Conservation (phyloP, 2,888 invertebrate species). For the Amphimallon solstitiale region DNA sequence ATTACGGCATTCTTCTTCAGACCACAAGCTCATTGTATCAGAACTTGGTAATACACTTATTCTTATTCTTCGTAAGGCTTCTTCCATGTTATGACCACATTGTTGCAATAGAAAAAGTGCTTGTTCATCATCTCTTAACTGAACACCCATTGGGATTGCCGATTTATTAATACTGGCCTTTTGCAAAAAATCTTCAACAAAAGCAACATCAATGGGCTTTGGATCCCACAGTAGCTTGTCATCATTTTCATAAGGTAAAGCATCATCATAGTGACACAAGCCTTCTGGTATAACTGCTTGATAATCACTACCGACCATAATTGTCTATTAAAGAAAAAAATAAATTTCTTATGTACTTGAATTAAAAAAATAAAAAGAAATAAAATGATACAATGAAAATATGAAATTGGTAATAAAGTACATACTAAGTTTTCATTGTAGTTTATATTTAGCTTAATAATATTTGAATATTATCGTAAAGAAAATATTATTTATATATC, state of each 20-base stretch:
- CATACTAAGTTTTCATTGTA: conserved; percentile 1
- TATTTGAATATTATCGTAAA: too few relatives aligned
- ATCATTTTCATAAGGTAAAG: conserved; percentile 94
- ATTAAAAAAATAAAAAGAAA: conserved; percentile 41
- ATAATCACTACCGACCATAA: conserved; percentile 94
- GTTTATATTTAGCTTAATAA: background rate
- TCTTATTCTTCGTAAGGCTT: conserved; percentile 84
- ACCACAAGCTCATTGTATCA: conserved; percentile 89
- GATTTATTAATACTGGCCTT: conserved; percentile 64
- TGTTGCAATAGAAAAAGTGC: conserved; percentile 90
- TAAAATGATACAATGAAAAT: conserved; percentile 3
- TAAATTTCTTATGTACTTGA: background rate
- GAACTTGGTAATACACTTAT: conserved; percentile 73
- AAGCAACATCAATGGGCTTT: conserved; percentile 73
- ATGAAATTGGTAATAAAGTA: background rate
- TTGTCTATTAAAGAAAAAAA: conserved; percentile 67
- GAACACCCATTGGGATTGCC: conserved; percentile 77
- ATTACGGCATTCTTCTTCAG: conserved; percentile 95
- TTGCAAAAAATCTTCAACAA: conserved; percentile 84
- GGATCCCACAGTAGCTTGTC: conserved; percentile 96
- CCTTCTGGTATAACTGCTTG: conserved; percentile 95
- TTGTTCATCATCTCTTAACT: conserved; percentile 88
- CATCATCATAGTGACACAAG: conserved; percentile 90
- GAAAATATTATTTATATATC: too few relatives aligned
- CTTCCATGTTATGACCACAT: conserved; percentile 95